phyloP scores from a whole-genome alignment of 2,113 vertebrate genomes.

The Malurus melanocephalus region DNA sequence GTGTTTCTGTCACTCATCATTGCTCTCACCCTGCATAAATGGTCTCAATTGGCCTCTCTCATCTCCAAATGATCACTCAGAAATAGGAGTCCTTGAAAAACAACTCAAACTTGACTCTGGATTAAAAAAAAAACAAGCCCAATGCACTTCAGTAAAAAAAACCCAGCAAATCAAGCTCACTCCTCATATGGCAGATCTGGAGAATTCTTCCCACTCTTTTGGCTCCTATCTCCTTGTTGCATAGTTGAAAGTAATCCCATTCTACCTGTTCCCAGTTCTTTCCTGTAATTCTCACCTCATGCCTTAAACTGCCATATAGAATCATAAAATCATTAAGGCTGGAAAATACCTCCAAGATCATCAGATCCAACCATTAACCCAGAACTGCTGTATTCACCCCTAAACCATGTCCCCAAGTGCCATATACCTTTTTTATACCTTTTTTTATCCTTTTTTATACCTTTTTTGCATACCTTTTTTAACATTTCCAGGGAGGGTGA shows the following conservation, averaged over 20 bases:
- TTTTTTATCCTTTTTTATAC: neutral
- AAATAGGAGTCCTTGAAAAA: neutral
- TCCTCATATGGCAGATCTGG: neutral
- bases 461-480: neutral
- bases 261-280: neutral
- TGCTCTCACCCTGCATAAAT: neutral
- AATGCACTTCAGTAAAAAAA: neutral
- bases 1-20: neutral
- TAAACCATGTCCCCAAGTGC: neutral
- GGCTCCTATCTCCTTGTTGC: neutral
- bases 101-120: neutral
- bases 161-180: neutral
- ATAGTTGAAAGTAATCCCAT: neutral
- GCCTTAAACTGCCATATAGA: neutral
- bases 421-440: neutral
- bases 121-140: neutral
- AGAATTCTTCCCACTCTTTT: neutral
- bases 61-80: neutral
- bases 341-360: neutral
- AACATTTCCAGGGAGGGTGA: neutral
- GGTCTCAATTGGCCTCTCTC: neutral
- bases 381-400: neutral
- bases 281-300: neutral
- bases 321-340: neutral
- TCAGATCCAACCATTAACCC: neutral